phyloP scores from a whole-genome alignment of 2,888 invertebrate species.

The Agriopis aurantiaria region DNA sequence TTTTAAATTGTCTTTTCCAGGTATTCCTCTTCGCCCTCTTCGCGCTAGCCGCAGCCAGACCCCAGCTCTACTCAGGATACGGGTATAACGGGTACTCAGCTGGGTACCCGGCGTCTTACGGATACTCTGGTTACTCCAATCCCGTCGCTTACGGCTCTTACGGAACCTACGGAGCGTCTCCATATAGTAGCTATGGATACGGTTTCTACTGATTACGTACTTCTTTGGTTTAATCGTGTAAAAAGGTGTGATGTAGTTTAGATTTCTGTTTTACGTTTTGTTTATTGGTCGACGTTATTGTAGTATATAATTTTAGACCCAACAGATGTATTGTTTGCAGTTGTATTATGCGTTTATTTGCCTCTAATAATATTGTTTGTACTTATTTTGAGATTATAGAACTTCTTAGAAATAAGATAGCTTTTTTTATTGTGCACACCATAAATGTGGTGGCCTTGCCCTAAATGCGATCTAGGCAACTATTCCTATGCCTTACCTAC shows the following conservation, averaged over 20 bases:
- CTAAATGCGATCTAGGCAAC: no score
- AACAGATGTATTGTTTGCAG: slow-evolving; percentile 21
- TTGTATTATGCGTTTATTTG: not conserved
- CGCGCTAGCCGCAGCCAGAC: slow-evolving; percentile 79
- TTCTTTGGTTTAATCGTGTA: slow-evolving; percentile 11
- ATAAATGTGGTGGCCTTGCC: no score
- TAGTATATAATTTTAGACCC: slow-evolving; percentile 45
- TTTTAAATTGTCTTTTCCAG: slow-evolving; percentile 60
- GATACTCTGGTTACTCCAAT: slow-evolving; percentile 73
- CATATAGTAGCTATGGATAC: slow-evolving; percentile 69
- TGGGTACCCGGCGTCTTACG: slow-evolving; percentile 69
- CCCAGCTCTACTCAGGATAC: slow-evolving; percentile 73
- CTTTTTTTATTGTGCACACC: no score
- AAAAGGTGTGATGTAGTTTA: slow-evolving; percentile 35
- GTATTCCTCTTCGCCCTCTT: slow-evolving; percentile 76
- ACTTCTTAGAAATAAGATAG: no score
- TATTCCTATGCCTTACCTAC: no score
- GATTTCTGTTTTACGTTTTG: slow-evolving; percentile 11
- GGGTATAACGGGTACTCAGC: slow-evolving; percentile 67
- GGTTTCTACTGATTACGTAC: slow-evolving; percentile 63
- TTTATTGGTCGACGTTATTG: slow-evolving; percentile 37
- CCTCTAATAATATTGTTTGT: no score
- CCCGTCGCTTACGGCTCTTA: slow-evolving; percentile 68
- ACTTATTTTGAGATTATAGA: no score
- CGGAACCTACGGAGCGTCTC: slow-evolving; percentile 65